Evolutionary conservation across 2,888 invertebrate genomes (phyloP), one percentile per base, ranked within the genome.

Genomic region (Diaperis boleti): DNA sequence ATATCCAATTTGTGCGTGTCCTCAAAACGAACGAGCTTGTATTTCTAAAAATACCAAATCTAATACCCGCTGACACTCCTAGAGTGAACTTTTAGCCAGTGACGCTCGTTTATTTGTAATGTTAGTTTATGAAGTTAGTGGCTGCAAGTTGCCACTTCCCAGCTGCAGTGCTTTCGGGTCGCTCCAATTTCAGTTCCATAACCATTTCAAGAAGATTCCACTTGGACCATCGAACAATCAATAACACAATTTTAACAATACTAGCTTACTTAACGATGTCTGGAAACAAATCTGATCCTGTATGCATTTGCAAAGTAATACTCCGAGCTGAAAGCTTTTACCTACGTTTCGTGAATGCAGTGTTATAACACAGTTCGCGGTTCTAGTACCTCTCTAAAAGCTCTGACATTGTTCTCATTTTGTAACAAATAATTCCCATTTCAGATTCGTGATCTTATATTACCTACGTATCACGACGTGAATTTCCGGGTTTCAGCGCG

Each of bases 1-100:
- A 49, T 59, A 64, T 64, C 55, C 35, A 55, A 55, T 59, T 49
- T 47, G 55, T 59, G 20, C 45, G 47, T 22, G 47, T 49, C 41
- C 49, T 37, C 42, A 26, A 26, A 54, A 47, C 57, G 44, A 54
- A 39, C 52, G 44, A 50, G 50, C 49, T 56, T 50, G 37, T 42
- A 44, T 55, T 44, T 62, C 17, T 29, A 54, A 26, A 45, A 45
- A 54, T 50, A 59, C 41, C 50, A 41, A 60, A 52, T 42, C 41
- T 52, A 44, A 60, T 52, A 52, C 44, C 8, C 42, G n/a, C 44
- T 60, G 59, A 52, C 59, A 60, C 44, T 50, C 42, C 22, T 52
- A 1, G 17, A 35, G 44, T 35, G 52, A 52, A 52, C 35, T 41
- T 33, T 22, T 11, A 42, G 33, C 15, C 29, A 41, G 35, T 29